Conservation (phyloP, 53 echinoderm and acorn worm genomes). For the Pentamera pediparva region DNA sequence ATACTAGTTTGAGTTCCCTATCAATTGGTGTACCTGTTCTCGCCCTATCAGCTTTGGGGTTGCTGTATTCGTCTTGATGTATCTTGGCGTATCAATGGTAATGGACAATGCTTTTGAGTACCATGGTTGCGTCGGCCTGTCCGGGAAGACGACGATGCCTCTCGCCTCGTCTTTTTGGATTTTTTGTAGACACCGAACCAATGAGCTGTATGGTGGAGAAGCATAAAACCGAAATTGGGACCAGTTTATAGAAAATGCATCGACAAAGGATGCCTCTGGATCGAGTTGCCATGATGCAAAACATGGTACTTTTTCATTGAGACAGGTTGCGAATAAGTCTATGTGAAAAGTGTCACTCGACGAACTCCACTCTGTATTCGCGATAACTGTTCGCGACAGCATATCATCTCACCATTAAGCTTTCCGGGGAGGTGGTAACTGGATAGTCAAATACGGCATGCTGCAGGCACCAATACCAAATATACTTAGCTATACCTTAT, state of each 20-base stretch:
- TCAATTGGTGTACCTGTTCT: neutral
- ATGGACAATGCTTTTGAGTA: neutral
- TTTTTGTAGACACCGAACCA: neutral
- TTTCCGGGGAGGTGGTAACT: neutral
- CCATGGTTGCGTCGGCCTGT: too few species aligned
- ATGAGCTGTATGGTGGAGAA: neutral
- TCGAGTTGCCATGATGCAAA: slow-evolving; percentile 60
- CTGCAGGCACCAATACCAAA: neutral
- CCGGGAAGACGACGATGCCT: neutral
- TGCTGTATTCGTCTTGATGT: neutral
- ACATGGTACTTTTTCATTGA: neutral
- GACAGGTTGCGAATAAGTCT: neutral
- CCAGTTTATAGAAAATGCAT: too few species aligned
- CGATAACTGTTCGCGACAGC: neutral
- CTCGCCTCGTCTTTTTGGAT: too few species aligned
- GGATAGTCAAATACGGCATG: neutral
- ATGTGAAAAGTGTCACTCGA: neutral
- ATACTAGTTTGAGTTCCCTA: neutral
- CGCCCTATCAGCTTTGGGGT: neutral
- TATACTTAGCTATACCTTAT: neutral
- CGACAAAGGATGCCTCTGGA: slow-evolving; percentile 18
- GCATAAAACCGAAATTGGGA: too few species aligned
- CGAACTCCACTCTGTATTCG: neutral
- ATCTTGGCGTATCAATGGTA: too few species aligned
- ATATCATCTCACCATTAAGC: neutral